Conservation (phyloP, 1,140 invertebrate species). For the Drosophila trapezifrons region DNA sequence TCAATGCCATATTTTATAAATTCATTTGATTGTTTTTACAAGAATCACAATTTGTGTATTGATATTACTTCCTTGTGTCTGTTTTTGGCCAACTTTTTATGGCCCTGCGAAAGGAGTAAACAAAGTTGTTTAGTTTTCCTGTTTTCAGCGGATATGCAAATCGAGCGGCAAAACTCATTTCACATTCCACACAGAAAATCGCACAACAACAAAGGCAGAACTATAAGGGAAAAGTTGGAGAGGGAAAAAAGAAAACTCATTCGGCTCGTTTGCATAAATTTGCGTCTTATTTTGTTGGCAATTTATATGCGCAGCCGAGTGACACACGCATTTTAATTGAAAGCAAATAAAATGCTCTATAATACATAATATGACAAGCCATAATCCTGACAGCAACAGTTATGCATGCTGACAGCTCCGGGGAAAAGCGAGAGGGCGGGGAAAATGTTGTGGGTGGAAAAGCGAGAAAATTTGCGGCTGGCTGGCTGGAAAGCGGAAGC, state of each 20-base stretch:
- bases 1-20: conserved; percentile 13
- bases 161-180: conserved; percentile 59
- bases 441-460: conserved; percentile 14
- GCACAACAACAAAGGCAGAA: conserved; percentile 6
- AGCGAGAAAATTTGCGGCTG: conserved; percentile 10
- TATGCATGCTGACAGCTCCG: conserved; percentile 73
- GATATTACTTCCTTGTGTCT: conserved; percentile 16
- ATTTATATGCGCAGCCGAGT: conserved; percentile 71
- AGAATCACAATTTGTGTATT: conserved; percentile 29
- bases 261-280: conserved; percentile 70
- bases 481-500: neutral
- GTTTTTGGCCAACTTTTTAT: conserved; percentile 40
- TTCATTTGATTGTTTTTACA: conserved; percentile 58
- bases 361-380: conserved; percentile 79
- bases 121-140: conserved; percentile 70
- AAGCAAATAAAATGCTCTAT: conserved; percentile 80
- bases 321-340: conserved; percentile 81
- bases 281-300: conserved; percentile 74
- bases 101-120: conserved; percentile 43
- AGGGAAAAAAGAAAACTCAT: conserved; percentile 29
- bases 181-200: conserved; percentile 41
- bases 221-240: conserved; percentile 6
- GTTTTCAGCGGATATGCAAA: conserved; percentile 57
- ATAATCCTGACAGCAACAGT: conserved; percentile 80
- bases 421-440: neutral